phyloP scores from a whole-genome alignment of 2,113 vertebrate genomes.

The Macroglossus sobrinus region DNA sequence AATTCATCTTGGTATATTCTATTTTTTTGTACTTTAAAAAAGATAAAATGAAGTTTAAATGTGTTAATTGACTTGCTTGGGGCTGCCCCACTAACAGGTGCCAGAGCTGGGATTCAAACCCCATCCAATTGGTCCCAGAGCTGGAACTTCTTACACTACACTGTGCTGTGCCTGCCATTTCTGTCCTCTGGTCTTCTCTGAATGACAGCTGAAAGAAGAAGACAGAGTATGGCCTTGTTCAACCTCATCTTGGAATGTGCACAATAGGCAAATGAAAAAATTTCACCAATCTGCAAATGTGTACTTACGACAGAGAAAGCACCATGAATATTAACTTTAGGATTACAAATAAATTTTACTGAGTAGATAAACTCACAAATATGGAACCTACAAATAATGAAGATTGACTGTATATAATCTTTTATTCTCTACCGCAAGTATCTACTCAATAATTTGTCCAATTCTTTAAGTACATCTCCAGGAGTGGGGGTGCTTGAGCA shows the following conservation, averaged over 20 bases:
- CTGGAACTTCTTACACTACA: fast-evolving
- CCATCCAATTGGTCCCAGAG: no score
- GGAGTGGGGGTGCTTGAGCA: neutral
- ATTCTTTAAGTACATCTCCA: neutral
- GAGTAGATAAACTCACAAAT: neutral
- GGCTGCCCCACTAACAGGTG: neutral
- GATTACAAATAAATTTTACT: neutral
- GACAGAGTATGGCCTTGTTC: neutral
- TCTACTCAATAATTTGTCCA: neutral
- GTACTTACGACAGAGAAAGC: neutral
- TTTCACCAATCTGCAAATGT: neutral
- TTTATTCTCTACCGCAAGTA: neutral
- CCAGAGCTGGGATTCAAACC: neutral
- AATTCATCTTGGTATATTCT: neutral
- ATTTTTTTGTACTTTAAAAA: neutral
- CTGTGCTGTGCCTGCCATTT: neutral
- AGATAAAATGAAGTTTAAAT: neutral
- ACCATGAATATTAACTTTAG: neutral
- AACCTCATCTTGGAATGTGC: neutral
- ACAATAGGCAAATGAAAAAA: no score
- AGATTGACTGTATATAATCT: neutral
- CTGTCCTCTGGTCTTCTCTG: neutral
- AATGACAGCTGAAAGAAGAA: neutral
- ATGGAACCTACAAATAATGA: neutral
- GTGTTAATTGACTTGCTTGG: neutral